Evolutionary conservation across 2,888 invertebrate species (phyloP), one percentile per base, ranked within the genome.

Genomic region (Trichopria drosophilae): DNA sequence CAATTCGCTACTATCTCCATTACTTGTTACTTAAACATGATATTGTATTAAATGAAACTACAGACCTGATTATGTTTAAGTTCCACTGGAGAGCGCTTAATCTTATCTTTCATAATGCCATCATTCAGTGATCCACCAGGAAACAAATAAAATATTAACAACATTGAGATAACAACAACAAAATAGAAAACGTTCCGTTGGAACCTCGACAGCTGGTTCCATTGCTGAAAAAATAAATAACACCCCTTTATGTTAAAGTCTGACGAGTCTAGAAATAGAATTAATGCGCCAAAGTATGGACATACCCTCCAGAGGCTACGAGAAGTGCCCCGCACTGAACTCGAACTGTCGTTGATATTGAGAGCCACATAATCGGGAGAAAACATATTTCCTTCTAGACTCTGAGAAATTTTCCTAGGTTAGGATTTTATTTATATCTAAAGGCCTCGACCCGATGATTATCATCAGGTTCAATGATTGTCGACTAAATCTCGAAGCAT

Each of bases 201-300:
- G 67, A 91, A 83, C 62, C 91, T 82, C 13, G 92, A 91, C 48
- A 93, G 77, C 62, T 87, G 87, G 74, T 92, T 91, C 92, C 92
- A 93, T 78, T 84, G 82, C 92, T 92, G 76, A 45, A 83, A 84
- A 60, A 51, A 55, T 72, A 52, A 58, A 19, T 32, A 19, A 22
- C n/a, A n/a, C n/a, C n/a, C n/a, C n/a, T n/a, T 18, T 5, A 37
- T 6, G 4, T 20, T 20, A 18, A 37, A 19, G 4, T 20, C 5
- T 10, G 12, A 48, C n/a, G 19, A 48, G n/a, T 9, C 6, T 9
- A 28, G 26, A 10, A 18, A 35, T 26, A 18, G 12, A 28, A 20
- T 16, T 31, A 43, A 15, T n/a, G n/a, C n/a, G n/a, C n/a, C n/a
- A n/a, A n/a, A n/a, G n/a, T n/a, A n/a, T 29, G n/a, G 32, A 47